Percentiles rank a stretch among this genome's conserved stretches.
phyloP scores from a whole-genome alignment of 2,797 vertebrate genomes.

The Delichon dasypus region DNA sequence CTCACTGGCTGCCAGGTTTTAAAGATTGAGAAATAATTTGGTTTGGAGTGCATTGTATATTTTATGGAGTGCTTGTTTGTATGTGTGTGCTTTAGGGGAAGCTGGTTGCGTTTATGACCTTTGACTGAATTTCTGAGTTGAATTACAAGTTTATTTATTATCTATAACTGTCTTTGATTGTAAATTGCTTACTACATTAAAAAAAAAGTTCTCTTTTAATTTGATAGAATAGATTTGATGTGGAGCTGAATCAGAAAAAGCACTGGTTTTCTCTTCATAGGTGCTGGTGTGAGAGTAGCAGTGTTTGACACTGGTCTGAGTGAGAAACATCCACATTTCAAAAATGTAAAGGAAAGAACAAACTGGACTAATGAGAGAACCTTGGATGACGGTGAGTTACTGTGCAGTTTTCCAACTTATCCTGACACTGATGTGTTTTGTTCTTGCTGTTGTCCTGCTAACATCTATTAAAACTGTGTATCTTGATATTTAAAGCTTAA shows the following conservation, averaged over 20 bases:
- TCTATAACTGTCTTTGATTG: not conserved
- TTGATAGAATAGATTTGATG: not conserved
- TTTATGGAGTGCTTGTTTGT: not conserved
- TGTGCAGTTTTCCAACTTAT: fast-evolving
- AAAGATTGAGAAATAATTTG: not conserved
- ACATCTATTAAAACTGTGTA: not conserved
- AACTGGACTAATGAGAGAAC: constrained; percentile 99
- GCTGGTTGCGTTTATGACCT: not conserved
- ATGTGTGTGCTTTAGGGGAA: not conserved
- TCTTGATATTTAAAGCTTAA: not conserved
- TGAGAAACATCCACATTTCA: constrained; percentile 98
- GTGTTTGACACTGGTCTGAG: constrained; percentile 98
- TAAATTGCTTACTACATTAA: not conserved
- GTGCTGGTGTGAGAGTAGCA: constrained; percentile 94
- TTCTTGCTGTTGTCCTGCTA: not conserved
- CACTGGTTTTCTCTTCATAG: constrained; percentile 62
- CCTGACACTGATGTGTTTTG: not conserved
- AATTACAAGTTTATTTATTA: not conserved
- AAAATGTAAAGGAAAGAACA: constrained; percentile 97
- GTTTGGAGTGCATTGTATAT: not conserved
- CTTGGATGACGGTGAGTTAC: constrained; percentile 90
- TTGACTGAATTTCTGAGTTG: not conserved
- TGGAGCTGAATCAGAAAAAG: not conserved
- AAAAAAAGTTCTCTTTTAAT: not conserved
- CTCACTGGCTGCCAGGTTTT: not conserved